Evolutionary conservation across 2,113 vertebrate species (phyloP), one percentile per base, ranked within the genome.

Genomic region (Hyperoodon ampullatus): DNA sequence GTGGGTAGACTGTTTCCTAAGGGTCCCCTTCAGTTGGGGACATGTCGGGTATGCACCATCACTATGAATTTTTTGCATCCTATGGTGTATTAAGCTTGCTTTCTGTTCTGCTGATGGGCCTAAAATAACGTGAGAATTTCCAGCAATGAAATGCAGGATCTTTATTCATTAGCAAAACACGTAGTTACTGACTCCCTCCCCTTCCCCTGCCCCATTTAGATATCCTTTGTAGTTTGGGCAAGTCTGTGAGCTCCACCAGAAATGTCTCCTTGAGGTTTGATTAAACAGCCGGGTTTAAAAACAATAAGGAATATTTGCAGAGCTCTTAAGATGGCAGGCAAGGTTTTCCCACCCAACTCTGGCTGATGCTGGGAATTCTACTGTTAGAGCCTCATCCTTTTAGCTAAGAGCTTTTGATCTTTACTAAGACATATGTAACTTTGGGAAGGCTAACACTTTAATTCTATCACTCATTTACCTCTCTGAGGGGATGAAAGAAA

Each of bases 341-440:
- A 88, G 53, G n/a, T 58, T 96, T 97, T 95, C 63, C 81, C 65
- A 70, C 44, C 33, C 66, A 60, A 15, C 65, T 78, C 58, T 84
- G 82, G 60, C 47, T 70, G 88, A 68, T 55, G 55, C 47, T 88
- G 94, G 60, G 75, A 93, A 77, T 96, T 88, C 60, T 72, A 42
- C 55, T 47, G 21, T 89, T 72, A 66, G 81, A 85, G 30, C 44
- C 33, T 78, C 44, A 71, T 90, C 16, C 44, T 78, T 95, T 94
- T 65, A 83, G 81, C 66, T 72, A 77, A 95, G 90, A 82, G 78
- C n/a, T n/a, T 90, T 96, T 88, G 92, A 53, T 95, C 30, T 94
- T 72, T 82, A 68, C 80, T 75, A 71, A 94, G 75, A 95, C 42
- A 33, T 33, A 30, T 0, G 13, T 65, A 33, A 87, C 61, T 74